A percentile compares a stretch with the other conserved stretches of the same genome.
Conservation (phyloP, 2,888 invertebrate genomes). For the Mesorhabditis belari region DNA sequence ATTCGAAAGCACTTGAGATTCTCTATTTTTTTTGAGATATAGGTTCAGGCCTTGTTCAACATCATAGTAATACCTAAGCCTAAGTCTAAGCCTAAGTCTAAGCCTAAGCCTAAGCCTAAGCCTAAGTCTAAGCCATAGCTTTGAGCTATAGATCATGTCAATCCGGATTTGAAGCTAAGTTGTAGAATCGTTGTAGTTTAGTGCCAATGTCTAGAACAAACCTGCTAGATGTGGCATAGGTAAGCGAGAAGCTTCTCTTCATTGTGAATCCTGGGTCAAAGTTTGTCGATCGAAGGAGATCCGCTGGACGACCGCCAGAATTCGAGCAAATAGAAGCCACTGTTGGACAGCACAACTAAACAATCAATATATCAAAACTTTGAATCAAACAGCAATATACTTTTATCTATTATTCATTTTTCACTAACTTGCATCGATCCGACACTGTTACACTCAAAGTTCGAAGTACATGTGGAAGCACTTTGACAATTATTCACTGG, state of each 20-base stretch:
- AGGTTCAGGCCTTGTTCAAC: background rate
- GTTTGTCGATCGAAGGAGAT: slow-evolving; percentile 38
- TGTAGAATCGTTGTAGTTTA: too few relatives aligned
- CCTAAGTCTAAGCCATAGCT: too few relatives aligned
- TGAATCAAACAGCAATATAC: background rate
- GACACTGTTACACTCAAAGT: slow-evolving; percentile 49
- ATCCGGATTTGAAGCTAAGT: too few relatives aligned
- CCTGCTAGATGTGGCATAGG: slow-evolving; percentile 38
- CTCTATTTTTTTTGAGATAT: too few relatives aligned
- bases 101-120: too few relatives aligned
- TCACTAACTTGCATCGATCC: slow-evolving; percentile 41
- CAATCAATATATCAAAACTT: background rate
- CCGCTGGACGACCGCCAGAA: slow-evolving; percentile 40
- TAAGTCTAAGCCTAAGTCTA: background rate
- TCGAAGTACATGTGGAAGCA: slow-evolving; percentile 43
- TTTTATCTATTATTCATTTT: background rate
- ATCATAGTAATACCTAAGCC: background rate
- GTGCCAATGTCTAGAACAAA: background rate
- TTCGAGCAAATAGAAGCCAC: slow-evolving; percentile 44
- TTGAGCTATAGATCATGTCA: too few relatives aligned
- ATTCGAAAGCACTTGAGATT: background rate
- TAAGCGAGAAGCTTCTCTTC: slow-evolving; percentile 41
- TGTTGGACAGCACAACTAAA: slow-evolving; percentile 43
- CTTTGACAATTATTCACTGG: slow-evolving; percentile 50
- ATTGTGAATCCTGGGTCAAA: slow-evolving; percentile 45